Conservation (phyloP, 1,140 invertebrate genomes). For the Drosophila santomea region DNA sequence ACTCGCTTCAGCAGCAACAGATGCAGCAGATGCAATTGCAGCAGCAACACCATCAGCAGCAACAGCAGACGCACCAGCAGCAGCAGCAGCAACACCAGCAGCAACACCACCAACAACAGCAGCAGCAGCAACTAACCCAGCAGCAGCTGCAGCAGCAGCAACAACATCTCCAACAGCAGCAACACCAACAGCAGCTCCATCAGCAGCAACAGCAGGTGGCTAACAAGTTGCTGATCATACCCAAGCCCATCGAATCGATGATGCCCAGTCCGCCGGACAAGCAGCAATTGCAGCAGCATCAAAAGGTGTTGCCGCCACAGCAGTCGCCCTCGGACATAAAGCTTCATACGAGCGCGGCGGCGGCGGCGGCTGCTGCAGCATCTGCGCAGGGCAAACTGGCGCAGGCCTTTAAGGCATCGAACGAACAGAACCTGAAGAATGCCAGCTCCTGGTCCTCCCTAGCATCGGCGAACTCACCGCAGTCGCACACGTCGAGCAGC, state of each 20-base stretch:
- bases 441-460: slow-evolving; percentile 96
- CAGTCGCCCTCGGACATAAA: slow-evolving; percentile 84
- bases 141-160: slow-evolving; percentile 40
- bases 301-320: slow-evolving; percentile 61
- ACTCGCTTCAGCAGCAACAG: slow-evolving; percentile 51
- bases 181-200: slow-evolving; percentile 42
- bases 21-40: slow-evolving; percentile 28
- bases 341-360: slow-evolving; percentile 41
- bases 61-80: slow-evolving; percentile 26
- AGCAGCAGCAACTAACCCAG: slow-evolving; percentile 61
- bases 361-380: slow-evolving; percentile 30
- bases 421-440: slow-evolving; percentile 92
- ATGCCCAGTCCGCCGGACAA: slow-evolving; percentile 86
- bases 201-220: slow-evolving; percentile 84
- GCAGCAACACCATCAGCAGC: slow-evolving; percentile 49
- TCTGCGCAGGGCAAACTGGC: slow-evolving; percentile 84
- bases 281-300: slow-evolving; percentile 68
- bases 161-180: slow-evolving; percentile 47
- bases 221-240: slow-evolving; percentile 86
- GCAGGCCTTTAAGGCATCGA: slow-evolving; percentile 88
- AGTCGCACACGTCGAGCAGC: slow-evolving; percentile 87
- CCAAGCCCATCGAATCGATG: slow-evolving; percentile 88
- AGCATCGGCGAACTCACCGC: slow-evolving; percentile 91
- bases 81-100: slow-evolving; percentile 45
- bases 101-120: slow-evolving; percentile 60